These are phyloP conservation scores for Oriolus oriolus DNA, from an alignment of 2,113 vertebrate species.

Conservation along the genomic window DNA sequence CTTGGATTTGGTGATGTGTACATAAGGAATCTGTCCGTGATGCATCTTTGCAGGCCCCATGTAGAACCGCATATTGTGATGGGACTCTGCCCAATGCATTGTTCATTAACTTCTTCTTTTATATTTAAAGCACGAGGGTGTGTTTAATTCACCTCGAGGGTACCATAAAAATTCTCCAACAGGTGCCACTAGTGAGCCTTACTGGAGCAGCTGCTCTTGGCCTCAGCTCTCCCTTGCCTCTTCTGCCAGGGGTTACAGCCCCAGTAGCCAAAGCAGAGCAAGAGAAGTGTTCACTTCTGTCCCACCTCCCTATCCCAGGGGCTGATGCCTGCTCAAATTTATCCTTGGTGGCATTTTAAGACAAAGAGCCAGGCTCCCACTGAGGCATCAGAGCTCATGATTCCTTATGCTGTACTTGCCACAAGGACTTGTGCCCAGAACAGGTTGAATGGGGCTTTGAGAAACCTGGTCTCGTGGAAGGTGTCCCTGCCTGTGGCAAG, in stretches of 20 bases:
- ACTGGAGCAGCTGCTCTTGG: not conserved
- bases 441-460: not conserved
- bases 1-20: not conserved
- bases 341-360: not conserved
- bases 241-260: not conserved
- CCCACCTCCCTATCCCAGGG: not conserved
- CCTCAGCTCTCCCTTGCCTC: not conserved
- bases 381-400: not conserved
- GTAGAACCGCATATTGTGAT: accelerated
- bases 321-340: not conserved
- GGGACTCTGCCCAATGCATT: not conserved
- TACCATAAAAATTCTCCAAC: not conserved
- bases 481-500: not conserved
- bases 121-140: not conserved
- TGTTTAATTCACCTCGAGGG: not conserved
- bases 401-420: not conserved
- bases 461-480: not conserved
- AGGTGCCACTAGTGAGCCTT: not conserved
- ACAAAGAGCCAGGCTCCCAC: not conserved
- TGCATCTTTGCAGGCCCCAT: not conserved
- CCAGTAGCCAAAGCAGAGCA: not conserved
- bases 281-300: not conserved
- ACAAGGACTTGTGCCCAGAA: not conserved
- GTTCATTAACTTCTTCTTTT: not conserved
- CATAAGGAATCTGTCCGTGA: not conserved